Evolutionary conservation across 2,113 vertebrate species (phyloP), one percentile per base, ranked within the genome.

Genomic region (Sigmodon hispidus): DNA sequence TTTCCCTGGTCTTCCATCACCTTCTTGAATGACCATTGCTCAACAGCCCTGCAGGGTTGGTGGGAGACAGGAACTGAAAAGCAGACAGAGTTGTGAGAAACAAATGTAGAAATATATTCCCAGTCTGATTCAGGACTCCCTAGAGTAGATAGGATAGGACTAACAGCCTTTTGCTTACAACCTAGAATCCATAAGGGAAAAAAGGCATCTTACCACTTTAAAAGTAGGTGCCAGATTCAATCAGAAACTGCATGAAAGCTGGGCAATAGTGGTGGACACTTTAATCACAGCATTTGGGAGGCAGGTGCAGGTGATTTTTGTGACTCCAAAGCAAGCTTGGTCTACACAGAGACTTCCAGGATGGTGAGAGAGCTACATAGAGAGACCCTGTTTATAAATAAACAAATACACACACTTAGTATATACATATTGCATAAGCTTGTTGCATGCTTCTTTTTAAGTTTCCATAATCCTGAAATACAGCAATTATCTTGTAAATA

Each of bases 121-220:
- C n/a, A 15, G 67, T 3, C 4, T 1, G 12, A 1, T 2, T 70
- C 50, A 13, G n/a, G 13, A 16, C 84, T 31, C 0, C 5, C 29
- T 63, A 65, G 43, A 24, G 8, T 19, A 16, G 50, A 31, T n/a
- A 21, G 21, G 63, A 31, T 24, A 48, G 10, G 19, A 24, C 4
- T 7, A 34, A 34, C 1, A 89, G 8, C 29, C 50, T 36, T 17
- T 48, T 57, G 45, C 13, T 26, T 29, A 26, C 24, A 4, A 17
- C 31, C 50, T 45, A 0, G 7, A 7, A 13, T 57, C 45, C 40
- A 22, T 65, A n/a, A n/a, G 83, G 5, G 9, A 40, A 52, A 48
- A 61, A 81, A 52, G 9, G 22, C 40, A 73, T 24, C 5, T 13
- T 21, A 24, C n/a, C 40, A 11, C 21, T 76, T 87, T n/a, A 77